phyloP scores from a whole-genome alignment of 2,888 invertebrate genomes.

The Drosophila mettleri region DNA sequence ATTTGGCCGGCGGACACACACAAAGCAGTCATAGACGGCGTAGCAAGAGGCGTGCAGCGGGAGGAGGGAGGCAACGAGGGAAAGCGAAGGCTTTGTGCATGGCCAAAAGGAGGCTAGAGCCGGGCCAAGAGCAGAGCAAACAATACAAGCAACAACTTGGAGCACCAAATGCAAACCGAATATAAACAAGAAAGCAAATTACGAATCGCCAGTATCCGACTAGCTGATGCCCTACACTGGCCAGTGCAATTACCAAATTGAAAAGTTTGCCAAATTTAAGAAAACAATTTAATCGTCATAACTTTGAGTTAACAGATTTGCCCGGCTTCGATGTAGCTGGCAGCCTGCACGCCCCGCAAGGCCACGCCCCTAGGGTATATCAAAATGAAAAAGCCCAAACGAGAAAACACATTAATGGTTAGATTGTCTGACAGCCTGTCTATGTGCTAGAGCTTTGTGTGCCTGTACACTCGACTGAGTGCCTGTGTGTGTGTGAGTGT shows the following conservation, averaged over 20 bases:
- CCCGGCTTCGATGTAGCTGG: neutral
- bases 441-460: neutral
- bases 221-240: neutral
- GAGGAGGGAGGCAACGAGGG: neutral
- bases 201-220: neutral
- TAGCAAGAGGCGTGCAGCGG: neutral
- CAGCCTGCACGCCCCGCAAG: neutral
- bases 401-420: slow-evolving; percentile 47
- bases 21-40: neutral
- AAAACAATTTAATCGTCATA: no score
- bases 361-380: neutral
- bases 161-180: slow-evolving; percentile 26
- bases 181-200: neutral
- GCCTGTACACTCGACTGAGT: no score
- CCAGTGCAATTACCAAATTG: neutral
- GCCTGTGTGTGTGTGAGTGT: no score
- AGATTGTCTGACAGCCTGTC: slow-evolving; percentile 34
- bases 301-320: no score
- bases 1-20: slow-evolving; percentile 51
- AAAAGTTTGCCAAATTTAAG: neutral
- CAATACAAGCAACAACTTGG: slow-evolving; percentile 23
- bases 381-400: slow-evolving; percentile 9
- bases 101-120: slow-evolving; percentile 10
- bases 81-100: neutral
- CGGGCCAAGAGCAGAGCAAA: slow-evolving; percentile 33